These are phyloP conservation scores for Boleophthalmus pectinirostris DNA, from an alignment of 2,113 vertebrate species.

Conservation along the genomic window DNA sequence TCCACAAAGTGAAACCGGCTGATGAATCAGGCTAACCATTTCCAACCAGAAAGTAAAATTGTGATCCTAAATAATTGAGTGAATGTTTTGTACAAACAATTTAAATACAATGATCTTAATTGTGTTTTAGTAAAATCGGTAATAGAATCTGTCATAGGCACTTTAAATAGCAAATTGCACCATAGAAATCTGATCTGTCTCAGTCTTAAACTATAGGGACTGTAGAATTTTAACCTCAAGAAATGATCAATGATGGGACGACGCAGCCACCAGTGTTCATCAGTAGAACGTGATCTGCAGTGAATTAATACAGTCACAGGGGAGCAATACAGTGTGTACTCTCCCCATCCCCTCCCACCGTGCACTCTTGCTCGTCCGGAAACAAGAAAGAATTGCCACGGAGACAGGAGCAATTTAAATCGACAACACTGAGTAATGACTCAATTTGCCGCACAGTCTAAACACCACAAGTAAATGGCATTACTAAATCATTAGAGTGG, in stretches of 20 bases:
- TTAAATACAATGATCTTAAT: too few relatives aligned
- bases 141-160: too few relatives aligned
- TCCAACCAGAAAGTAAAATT: too few relatives aligned
- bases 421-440: constrained; percentile 74
- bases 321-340: constrained; percentile 63
- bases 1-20: too few relatives aligned
- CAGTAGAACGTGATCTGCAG: constrained; percentile 65
- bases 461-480: constrained; percentile 71
- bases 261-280: constrained; percentile 66
- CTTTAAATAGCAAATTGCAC: too few relatives aligned
- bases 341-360: constrained; percentile 49
- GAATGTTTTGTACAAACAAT: too few relatives aligned
- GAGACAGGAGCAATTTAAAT: constrained; percentile 74
- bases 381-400: constrained; percentile 70
- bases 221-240: constrained; percentile 63
- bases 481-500: constrained; percentile 70
- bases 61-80: too few relatives aligned
- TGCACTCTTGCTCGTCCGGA: constrained; percentile 60
- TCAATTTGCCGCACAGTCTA: constrained; percentile 72
- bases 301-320: constrained; percentile 72
- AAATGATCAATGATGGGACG: constrained; percentile 77
- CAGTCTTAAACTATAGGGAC: neutral
- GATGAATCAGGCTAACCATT: too few relatives aligned
- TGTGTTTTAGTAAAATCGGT: too few relatives aligned
- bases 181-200: neutral